These are phyloP conservation scores for Rhinatrema bivittatum DNA, from an alignment of 2,797 vertebrate genomes.

Conservation along the genomic window DNA sequence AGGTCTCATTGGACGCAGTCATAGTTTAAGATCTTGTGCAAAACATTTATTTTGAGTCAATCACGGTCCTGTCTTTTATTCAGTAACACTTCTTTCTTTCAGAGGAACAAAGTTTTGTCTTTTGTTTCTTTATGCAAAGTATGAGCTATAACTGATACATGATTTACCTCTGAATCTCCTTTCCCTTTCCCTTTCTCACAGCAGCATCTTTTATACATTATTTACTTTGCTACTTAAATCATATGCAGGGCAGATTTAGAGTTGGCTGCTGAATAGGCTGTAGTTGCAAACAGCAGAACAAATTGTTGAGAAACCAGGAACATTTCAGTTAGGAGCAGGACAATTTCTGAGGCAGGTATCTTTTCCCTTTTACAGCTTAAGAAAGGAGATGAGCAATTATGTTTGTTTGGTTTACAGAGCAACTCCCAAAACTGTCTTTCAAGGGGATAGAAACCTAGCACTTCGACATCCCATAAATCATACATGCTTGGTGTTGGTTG, in stretches of 20 bases:
- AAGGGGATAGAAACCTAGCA: conserved; percentile 10
- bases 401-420: conserved; percentile 19
- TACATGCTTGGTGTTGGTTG: conserved; percentile 2
- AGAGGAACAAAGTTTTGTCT: conserved; percentile 4
- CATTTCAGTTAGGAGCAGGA: conserved; percentile 29
- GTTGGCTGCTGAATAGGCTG: too few relatives aligned
- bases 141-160: too few relatives aligned
- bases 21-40: conserved; percentile 23
- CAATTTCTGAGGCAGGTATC: conserved; percentile 22
- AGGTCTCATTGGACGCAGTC: conserved; percentile 13
- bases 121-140: too few relatives aligned
- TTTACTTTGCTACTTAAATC: conserved; percentile 33
- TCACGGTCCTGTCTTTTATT: conserved; percentile 16
- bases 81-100: neutral
- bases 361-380: conserved; percentile 27
- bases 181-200: too few relatives aligned
- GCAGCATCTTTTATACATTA: conserved; percentile 38
- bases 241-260: too few relatives aligned
- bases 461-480: conserved; percentile 21
- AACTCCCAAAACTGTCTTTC: too few relatives aligned
- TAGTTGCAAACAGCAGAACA: too few relatives aligned
- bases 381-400: conserved; percentile 16
- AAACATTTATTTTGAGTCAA: conserved; percentile 32
- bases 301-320: too few relatives aligned
- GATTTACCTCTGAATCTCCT: too few relatives aligned